These are phyloP conservation scores for Cybosia mesomella DNA, from an alignment of 2,888 invertebrate species.

Conservation along the genomic window DNA sequence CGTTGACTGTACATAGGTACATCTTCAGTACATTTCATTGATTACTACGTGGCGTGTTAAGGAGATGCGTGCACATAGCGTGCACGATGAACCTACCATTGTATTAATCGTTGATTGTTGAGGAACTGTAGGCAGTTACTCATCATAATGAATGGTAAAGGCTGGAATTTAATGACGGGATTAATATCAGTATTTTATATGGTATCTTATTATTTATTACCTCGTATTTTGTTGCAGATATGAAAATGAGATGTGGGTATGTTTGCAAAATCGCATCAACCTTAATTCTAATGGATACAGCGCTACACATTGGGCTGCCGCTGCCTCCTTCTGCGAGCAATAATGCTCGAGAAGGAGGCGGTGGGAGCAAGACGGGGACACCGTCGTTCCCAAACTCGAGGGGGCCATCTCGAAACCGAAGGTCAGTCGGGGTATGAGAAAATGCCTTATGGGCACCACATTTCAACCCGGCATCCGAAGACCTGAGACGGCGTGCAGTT, in stretches of 20 bases:
- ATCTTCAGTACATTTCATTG: constrained; percentile 55
- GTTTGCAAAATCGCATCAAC: neutral
- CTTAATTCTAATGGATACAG: neutral
- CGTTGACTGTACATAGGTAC: neutral
- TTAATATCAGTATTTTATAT: constrained; percentile 42
- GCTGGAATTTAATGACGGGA: constrained; percentile 44
- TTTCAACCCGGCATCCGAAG: too few relatives aligned
- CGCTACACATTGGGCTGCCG: too few relatives aligned
- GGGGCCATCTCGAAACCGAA: too few relatives aligned
- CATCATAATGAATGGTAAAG: constrained; percentile 48
- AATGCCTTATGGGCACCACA: too few relatives aligned
- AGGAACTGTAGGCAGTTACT: constrained; percentile 42
- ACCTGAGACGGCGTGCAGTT: too few relatives aligned
- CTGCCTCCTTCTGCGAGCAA: too few relatives aligned
- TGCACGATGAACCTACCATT: constrained; percentile 40
- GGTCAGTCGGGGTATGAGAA: too few relatives aligned
- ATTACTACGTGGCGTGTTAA: constrained; percentile 50
- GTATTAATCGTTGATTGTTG: constrained; percentile 42
- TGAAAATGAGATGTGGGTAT: neutral
- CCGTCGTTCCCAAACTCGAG: too few relatives aligned
- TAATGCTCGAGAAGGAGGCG: too few relatives aligned
- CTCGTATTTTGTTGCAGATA: constrained; percentile 10
- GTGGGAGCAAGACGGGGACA: too few relatives aligned
- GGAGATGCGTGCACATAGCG: constrained; percentile 40
- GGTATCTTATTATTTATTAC: constrained; percentile 19